Conservation (phyloP, 2,797 vertebrate genomes). For the Rhabdomys pumilio region DNA sequence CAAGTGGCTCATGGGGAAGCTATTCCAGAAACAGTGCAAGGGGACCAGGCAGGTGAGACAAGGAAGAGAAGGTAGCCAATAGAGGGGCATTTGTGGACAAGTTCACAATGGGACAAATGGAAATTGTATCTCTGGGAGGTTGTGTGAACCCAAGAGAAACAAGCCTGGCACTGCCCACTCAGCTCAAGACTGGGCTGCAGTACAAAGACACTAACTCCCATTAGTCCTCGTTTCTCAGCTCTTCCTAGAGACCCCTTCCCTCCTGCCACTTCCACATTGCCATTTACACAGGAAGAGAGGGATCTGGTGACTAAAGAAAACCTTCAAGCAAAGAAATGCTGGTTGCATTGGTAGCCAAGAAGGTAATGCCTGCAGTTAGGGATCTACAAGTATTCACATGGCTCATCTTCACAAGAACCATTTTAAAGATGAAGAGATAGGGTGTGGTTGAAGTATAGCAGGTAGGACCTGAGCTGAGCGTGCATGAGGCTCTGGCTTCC, state of each 20-base stretch:
- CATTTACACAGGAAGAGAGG: neutral
- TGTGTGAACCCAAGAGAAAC: neutral
- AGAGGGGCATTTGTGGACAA: neutral
- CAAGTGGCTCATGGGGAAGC: neutral
- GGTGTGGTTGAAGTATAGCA: neutral
- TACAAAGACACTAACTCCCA: neutral
- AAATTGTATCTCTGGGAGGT: neutral
- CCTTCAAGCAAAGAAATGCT: neutral
- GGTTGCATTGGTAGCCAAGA: neutral
- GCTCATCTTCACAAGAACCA: constrained; percentile 2
- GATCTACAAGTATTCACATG: neutral
- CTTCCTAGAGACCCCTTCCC: neutral
- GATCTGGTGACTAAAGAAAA: constrained; percentile 15
- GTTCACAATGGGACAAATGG: neutral
- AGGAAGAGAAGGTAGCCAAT: neutral
- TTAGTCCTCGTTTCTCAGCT: neutral
- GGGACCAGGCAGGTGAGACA: neutral
- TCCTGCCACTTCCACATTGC: neutral
- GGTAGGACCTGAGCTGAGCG: neutral
- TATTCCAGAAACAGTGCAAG: constrained; percentile 1
- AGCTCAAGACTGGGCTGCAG: neutral
- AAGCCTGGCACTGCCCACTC: neutral
- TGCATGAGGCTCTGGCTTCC: neutral
- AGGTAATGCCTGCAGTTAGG: neutral
- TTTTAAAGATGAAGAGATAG: constrained; percentile 46